Conservation (phyloP, 2,113 vertebrate species). For the Sturnira hondurensis region DNA sequence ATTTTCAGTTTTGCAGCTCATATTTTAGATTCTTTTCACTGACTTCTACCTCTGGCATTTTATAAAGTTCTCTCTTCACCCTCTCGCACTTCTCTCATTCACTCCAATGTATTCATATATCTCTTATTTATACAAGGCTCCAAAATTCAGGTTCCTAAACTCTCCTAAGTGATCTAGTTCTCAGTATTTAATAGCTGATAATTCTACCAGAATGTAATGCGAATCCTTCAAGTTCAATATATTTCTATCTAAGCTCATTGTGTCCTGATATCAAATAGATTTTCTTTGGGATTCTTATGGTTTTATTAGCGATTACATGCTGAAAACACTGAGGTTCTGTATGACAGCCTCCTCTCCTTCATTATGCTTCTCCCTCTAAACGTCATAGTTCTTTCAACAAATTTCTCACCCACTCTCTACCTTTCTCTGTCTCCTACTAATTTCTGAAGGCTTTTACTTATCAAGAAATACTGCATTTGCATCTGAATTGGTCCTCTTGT, state of each 20-base stretch:
- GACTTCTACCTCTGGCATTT: background rate
- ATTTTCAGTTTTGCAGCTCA: background rate
- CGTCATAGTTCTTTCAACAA: background rate
- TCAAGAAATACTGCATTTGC: background rate
- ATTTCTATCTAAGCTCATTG: background rate
- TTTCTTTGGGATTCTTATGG: background rate
- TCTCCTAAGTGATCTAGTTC: background rate
- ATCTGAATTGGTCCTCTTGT: background rate
- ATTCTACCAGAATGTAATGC: background rate
- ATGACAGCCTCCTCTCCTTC: background rate
- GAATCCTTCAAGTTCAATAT: background rate
- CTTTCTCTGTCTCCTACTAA: background rate
- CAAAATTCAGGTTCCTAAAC: background rate
- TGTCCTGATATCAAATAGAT: background rate
- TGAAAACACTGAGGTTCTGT: background rate
- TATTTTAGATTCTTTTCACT: background rate
- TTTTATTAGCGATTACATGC: background rate
- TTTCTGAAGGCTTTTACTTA: background rate
- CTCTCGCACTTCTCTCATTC: background rate
- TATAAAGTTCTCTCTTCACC: background rate
- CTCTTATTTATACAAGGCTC: background rate
- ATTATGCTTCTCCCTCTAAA: background rate
- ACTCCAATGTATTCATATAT: background rate
- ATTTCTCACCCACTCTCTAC: background rate
- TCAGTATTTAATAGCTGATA: background rate